These are phyloP conservation scores for Venturia canescens DNA, from an alignment of 1,140 invertebrate genomes.

Conservation along the genomic window DNA sequence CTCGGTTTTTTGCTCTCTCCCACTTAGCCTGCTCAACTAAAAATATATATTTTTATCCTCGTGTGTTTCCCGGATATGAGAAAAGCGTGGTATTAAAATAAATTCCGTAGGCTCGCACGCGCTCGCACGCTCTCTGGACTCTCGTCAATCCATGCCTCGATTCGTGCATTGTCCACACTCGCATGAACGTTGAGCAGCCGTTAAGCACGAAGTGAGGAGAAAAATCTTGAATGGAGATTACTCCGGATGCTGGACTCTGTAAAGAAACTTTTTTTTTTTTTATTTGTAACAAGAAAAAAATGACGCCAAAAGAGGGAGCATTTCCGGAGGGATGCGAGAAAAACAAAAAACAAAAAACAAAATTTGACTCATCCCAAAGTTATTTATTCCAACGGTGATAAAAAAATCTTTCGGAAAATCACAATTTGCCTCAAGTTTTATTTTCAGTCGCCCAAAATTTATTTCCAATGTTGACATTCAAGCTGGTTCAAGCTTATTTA, in stretches of 20 bases:
- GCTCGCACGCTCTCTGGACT: not conserved
- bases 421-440: no score
- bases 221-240: constrained; percentile 4
- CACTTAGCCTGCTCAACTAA: not conserved
- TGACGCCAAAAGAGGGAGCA: not conserved
- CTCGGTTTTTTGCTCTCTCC: not conserved
- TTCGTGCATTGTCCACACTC: no score
- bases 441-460: no score
- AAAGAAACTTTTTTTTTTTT: not conserved
- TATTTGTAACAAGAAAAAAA: not conserved
- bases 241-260: not conserved
- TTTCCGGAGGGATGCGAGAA: not conserved
- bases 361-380: no score
- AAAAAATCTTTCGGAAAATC: no score
- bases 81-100: constrained; percentile 32
- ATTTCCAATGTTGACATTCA: no score
- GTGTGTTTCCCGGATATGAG: constrained; percentile 26
- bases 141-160: not conserved
- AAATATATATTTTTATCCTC: constrained; percentile 32
- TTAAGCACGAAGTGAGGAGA: not conserved
- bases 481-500: no score
- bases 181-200: not conserved
- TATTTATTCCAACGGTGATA: no score
- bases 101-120: constrained; percentile 16
- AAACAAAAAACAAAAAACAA: not conserved